phyloP scores from a whole-genome alignment of 2,888 invertebrate species.

The Monochamus alternatus region DNA sequence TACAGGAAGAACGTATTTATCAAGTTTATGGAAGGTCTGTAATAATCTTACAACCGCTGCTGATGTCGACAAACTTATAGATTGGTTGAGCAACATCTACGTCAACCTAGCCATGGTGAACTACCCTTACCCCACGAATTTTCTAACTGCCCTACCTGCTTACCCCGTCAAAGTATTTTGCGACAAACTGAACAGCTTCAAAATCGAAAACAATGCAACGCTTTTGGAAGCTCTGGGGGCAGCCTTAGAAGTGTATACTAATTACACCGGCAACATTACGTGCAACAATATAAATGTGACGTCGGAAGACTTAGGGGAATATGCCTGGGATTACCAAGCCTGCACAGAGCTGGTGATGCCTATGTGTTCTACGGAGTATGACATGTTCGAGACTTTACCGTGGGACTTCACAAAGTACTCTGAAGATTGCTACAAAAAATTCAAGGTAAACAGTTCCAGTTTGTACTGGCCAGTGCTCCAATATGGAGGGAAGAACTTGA shows the following conservation, averaged over 20 bases:
- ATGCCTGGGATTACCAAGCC: constrained; percentile 89
- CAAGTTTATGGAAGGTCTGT: constrained; percentile 85
- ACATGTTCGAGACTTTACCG: constrained; percentile 85
- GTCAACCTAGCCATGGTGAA: constrained; percentile 93
- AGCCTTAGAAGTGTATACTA: constrained; percentile 84
- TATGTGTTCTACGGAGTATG: constrained; percentile 81
- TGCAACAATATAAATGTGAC: constrained; percentile 81
- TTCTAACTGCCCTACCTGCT: constrained; percentile 87
- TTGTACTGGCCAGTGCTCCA: constrained; percentile 78
- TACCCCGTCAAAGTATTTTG: constrained; percentile 84
- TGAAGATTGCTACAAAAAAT: constrained; percentile 78
- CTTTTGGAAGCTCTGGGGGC: constrained; percentile 78
- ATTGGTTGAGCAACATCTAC: constrained; percentile 83
- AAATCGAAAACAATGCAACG: constrained; percentile 64
- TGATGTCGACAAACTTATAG: constrained; percentile 76
- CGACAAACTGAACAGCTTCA: constrained; percentile 67
- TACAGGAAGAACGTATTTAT: constrained; percentile 76
- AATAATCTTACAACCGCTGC: constrained; percentile 76
- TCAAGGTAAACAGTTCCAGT: constrained; percentile 77
- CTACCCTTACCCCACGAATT: constrained; percentile 92
- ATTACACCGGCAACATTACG: constrained; percentile 81
- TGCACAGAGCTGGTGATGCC: constrained; percentile 99
- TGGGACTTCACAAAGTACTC: constrained; percentile 84
- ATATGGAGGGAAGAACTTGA: constrained; percentile 87
- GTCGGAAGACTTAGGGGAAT: constrained; percentile 76